Evolutionary conservation across 2,113 vertebrate genomes (phyloP).

Genomic region (Nansenia antarctica): DNA sequence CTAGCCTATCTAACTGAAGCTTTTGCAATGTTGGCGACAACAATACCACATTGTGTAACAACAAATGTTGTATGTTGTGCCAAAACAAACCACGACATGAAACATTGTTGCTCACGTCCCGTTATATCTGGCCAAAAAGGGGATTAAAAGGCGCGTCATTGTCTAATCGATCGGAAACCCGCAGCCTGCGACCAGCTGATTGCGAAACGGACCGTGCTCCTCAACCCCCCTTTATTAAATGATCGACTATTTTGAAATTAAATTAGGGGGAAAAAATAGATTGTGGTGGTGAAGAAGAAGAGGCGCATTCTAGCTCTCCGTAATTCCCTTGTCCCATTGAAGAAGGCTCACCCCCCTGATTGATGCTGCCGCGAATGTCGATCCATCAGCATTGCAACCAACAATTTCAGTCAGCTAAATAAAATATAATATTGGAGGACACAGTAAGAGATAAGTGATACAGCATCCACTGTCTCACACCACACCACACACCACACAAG

Average conservation of each 20-base stretch:
- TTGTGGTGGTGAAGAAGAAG: no score
- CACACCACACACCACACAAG: no score
- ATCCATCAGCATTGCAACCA: no score
- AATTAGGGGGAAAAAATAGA: no score
- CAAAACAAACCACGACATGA: conserved; percentile 28
- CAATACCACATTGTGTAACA: conserved; percentile 23
- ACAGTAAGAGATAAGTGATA: no score
- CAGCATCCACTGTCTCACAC: no score
- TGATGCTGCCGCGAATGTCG: no score
- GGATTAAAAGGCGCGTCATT: conserved; percentile 63
- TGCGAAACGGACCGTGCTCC: not conserved
- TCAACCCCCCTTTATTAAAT: not conserved
- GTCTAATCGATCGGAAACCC: not conserved
- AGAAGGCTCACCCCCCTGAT: not conserved
- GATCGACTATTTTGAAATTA: no score
- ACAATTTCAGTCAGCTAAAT: no score
- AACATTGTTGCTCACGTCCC: conserved; percentile 29
- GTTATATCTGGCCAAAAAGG: conserved; percentile 74
- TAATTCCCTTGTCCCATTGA: not conserved
- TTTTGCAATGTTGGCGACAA: conserved; percentile 31
- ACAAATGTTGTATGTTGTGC: no score
- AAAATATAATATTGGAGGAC: no score
- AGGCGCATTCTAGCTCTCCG: not conserved
- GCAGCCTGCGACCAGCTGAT: not conserved
- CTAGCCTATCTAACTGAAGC: no score